Base-by-base conservation (phyloP, 2,113 vertebrate genomes). In the Apteryx mantelli region DNA sequence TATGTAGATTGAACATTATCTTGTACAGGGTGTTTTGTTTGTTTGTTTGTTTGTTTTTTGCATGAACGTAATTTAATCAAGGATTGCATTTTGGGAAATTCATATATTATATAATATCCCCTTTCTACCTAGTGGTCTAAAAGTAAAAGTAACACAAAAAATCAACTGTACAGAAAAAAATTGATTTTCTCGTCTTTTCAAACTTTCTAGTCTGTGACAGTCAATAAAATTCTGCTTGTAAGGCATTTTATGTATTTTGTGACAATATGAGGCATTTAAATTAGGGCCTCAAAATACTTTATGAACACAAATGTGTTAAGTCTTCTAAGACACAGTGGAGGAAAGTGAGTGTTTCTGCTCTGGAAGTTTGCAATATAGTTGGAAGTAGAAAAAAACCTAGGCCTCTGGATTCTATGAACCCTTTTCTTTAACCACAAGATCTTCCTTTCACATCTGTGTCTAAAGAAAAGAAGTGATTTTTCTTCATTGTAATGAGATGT, bases 361-460 rank as follows among this genome's bases (percentile, higher is more conserved):
- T 70, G 71, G 30, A 90, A 83, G 11, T 55, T 68, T 83, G 63
- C 53, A 63, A 21, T 30, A 17, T 14, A 44, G 13, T 58, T 83
- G 60, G 60, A 76, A 86, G 20, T 18, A 82, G 25, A 22, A 73
- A 89, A 91, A 64, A 56, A 3, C 18, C 10, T 28, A 34, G 56
- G n/a, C 42, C 79, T 82, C 48, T 64, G 26, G 53, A 80, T 61
- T 38, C 64, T 65, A 17, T 44, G 74, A 93, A 55, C 68, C 66
- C 46, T 89, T 89, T 20, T 15, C 63, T 88, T 88, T 19, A 82
- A 63, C 74, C 24, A 50, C 63, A 82, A 82, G 61, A 61, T 71
- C 76, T 88, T 94, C 52, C n/a, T 82, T 94, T 93, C 40, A 61
- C 83, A 82, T 96, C 73, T 89, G 70, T 28, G 87, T 55, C 75